These are phyloP conservation scores for Bucorvus abyssinicus DNA, from an alignment of 2,797 vertebrate species.

Conservation along the genomic window DNA sequence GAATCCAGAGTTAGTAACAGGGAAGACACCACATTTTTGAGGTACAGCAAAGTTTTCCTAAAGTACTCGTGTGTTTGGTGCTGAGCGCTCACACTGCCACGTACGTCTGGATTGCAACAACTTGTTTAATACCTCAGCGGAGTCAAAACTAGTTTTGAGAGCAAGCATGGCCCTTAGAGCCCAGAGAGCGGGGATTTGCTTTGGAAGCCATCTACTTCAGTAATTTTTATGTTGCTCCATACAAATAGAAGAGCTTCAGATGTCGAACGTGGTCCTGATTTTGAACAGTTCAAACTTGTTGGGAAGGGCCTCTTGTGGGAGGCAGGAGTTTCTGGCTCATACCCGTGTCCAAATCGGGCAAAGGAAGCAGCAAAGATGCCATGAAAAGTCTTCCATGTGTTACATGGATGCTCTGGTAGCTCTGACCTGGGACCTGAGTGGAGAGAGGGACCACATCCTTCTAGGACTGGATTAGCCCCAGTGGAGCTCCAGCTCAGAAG, in stretches of 20 bases:
- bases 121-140: neutral
- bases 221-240: neutral
- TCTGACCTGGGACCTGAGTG: neutral
- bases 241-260: neutral
- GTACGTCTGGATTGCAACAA: accelerated
- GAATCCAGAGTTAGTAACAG: neutral
- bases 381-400: neutral
- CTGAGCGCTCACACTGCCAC: neutral
- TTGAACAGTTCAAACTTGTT: neutral
- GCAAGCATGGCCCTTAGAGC: neutral
- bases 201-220: neutral
- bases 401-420: accelerated
- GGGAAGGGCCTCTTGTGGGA: neutral
- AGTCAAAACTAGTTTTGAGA: neutral
- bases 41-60: neutral
- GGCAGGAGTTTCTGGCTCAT: neutral
- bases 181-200: neutral
- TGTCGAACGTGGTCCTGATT: accelerated
- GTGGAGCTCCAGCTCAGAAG: neutral
- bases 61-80: neutral
- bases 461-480: neutral
- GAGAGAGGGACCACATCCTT: neutral
- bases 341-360: neutral
- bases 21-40: no score
- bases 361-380: neutral